phyloP scores from a whole-genome alignment of 2,113 vertebrate genomes.

The Pygoscelis adeliae region DNA sequence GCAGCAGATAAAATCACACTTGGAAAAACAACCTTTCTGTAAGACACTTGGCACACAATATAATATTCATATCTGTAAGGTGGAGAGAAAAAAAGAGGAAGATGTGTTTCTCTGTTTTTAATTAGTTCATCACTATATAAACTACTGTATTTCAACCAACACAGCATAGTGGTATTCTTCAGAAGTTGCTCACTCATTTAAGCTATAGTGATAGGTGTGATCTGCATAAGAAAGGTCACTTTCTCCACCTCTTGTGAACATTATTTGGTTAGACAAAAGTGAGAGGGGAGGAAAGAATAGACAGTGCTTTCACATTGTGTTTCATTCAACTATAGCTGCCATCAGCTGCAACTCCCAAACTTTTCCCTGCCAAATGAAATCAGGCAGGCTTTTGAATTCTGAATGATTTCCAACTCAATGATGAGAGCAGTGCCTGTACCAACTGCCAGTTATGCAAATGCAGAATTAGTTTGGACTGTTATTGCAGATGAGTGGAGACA shows the following conservation, averaged over 20 bases:
- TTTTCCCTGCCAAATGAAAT: neutral
- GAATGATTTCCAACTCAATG: neutral
- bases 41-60: neutral
- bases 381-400: neutral
- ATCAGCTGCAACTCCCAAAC: neutral
- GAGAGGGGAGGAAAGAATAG: neutral
- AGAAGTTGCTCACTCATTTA: neutral
- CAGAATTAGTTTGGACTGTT: neutral
- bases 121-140: neutral
- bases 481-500: neutral
- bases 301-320: neutral
- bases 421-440: neutral
- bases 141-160: neutral
- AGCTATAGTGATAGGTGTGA: neutral
- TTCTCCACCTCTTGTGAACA: neutral
- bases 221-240: neutral
- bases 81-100: neutral
- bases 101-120: neutral
- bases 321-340: neutral
- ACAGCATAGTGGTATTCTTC: rapidly evolving
- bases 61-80: neutral
- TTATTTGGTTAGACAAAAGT: neutral
- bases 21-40: neutral
- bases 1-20: neutral
- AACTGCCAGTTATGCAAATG: neutral